Percentiles rank a stretch among this genome's conserved stretches.
These are phyloP conservation scores for Aleiodes testaceus DNA, from an alignment of 2,888 invertebrate species.

Conservation along the genomic window DNA sequence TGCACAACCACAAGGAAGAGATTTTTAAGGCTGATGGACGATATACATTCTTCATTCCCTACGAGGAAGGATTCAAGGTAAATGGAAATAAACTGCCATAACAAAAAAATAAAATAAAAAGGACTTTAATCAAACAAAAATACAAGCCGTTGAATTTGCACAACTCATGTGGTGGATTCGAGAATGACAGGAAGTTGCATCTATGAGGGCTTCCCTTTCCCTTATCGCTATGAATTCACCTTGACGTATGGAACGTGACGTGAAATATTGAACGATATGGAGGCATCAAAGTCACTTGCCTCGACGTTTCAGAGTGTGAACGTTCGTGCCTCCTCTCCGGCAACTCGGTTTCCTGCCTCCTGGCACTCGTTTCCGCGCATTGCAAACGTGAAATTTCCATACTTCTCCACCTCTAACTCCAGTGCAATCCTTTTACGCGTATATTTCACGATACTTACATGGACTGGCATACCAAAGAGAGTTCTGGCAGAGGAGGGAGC, in stretches of 20 bases:
- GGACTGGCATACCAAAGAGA: conserved; percentile 20
- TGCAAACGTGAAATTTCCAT: conserved; percentile 33
- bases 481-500: background rate
- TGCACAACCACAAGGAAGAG: conserved; percentile 81
- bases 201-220: conserved; percentile 10
- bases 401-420: conserved; percentile 11
- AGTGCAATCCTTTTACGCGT: conserved; percentile 29
- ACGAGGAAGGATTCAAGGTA: conserved; percentile 92
- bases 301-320: conserved; percentile 20
- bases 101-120: background rate
- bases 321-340: conserved; percentile 29
- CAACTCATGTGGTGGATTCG: background rate
- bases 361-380: conserved; percentile 26
- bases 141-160: background rate
- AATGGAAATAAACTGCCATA: background rate
- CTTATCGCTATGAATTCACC: conserved; percentile 6
- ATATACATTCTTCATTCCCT: conserved; percentile 92
- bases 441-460: conserved; percentile 14
- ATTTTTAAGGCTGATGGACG: conserved; percentile 85
- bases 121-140: background rate
- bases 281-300: conserved; percentile 45
- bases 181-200: conserved; percentile 26
- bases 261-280: conserved; percentile 37
- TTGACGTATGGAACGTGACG: conserved; percentile 38
- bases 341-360: conserved; percentile 21